These are phyloP conservation scores for Paramormyrops hopkinsi DNA, from an alignment of 2,797 vertebrate species.

Conservation along the genomic window DNA sequence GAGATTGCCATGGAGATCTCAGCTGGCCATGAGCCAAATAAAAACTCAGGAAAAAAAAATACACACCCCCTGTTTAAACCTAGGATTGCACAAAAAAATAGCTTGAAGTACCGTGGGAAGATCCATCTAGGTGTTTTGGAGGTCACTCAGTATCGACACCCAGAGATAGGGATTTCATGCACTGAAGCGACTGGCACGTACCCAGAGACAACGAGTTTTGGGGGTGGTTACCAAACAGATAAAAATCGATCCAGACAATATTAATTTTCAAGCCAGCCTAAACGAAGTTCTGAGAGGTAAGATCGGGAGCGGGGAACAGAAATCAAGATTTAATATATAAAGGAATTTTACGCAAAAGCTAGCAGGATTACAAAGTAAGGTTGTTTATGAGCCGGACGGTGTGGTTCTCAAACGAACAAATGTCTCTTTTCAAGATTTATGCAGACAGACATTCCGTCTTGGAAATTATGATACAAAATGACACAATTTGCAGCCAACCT, in stretches of 20 bases:
- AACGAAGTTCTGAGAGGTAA: constrained; percentile 30
- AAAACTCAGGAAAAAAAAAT: not conserved
- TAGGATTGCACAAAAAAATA: not conserved
- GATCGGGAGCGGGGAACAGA: constrained; percentile 37
- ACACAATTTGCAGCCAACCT: not conserved
- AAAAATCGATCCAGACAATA: constrained; percentile 43
- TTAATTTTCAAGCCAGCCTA: constrained; percentile 39
- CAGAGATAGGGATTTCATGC: constrained; percentile 49
- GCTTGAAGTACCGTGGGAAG: not conserved
- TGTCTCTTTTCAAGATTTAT: not conserved
- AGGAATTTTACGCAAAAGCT: not conserved
- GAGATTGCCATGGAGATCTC: not conserved
- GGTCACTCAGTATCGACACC: constrained; percentile 50
- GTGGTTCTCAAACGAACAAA: not conserved
- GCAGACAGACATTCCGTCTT: not conserved
- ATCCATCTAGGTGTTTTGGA: constrained; percentile 26
- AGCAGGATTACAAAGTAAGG: not conserved
- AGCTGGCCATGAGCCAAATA: not conserved
- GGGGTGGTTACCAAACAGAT: constrained; percentile 31
- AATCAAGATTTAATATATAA: constrained; percentile 26
- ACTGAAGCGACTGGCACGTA: constrained; percentile 42
- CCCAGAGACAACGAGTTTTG: constrained; percentile 21
- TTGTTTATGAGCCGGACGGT: not conserved
- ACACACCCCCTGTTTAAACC: not conserved
- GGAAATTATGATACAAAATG: not conserved